These are phyloP conservation scores for Azorinus chamasolen DNA, from an alignment of 2,888 invertebrate species.

Conservation along the genomic window DNA sequence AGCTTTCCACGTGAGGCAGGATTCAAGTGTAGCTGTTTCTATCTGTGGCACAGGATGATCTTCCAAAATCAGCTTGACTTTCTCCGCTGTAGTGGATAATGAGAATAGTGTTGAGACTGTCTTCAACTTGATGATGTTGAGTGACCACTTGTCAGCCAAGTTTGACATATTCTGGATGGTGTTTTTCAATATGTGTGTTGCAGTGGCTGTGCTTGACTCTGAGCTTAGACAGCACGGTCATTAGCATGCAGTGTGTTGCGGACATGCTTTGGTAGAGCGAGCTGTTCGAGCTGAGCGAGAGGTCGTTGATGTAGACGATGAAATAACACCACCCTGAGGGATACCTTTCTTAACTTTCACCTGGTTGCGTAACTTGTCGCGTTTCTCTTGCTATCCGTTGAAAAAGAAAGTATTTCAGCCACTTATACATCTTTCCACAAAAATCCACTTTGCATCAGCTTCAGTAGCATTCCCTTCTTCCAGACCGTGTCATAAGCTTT, in stretches of 20 bases:
- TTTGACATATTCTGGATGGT: conserved; percentile 1
- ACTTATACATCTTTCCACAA: background rate
- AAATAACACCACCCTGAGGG: conserved; percentile 6
- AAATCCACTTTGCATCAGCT: conserved; percentile 3
- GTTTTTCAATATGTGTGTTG: background rate
- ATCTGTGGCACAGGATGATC: background rate
- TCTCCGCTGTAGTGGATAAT: conserved; percentile 3
- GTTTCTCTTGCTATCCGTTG: background rate
- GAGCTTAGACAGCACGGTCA: conserved; percentile 11
- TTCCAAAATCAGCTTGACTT: conserved; percentile 4
- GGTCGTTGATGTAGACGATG: conserved; percentile 14
- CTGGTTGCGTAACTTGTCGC: background rate
- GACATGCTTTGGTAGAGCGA: no score
- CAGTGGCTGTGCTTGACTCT: conserved; percentile 11
- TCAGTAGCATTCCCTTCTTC: conserved; percentile 18
- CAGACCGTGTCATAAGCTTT: conserved; percentile 1
- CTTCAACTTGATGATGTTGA: background rate
- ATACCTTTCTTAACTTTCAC: conserved; percentile 1
- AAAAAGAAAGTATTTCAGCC: conserved; percentile 1
- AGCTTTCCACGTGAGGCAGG: conserved; percentile 8
- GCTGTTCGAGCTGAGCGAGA: background rate
- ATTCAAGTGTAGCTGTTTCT: conserved; percentile 5
- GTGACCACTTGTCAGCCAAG: conserved; percentile 12
- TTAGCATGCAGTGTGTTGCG: conserved; percentile 12
- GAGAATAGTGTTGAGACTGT: conserved; percentile 10